Conservation (phyloP, 30 jellyfish, hydroid and myxozoan genomes). For the Chrysaora quinquecirrha region DNA sequence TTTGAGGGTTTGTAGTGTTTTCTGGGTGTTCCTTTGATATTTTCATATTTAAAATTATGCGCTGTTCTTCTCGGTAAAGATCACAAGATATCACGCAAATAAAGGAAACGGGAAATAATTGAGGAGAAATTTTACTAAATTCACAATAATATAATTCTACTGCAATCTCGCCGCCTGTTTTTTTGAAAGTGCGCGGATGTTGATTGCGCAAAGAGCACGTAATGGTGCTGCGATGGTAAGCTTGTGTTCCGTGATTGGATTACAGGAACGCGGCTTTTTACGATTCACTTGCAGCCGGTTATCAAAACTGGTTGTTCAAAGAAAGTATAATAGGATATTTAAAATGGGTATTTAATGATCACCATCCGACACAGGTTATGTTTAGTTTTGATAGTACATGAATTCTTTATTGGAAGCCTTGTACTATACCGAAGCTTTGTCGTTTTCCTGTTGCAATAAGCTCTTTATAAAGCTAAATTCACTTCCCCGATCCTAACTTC, state of each 20-base stretch:
- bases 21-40: too few relatives aligned
- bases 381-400: slow-evolving; percentile 4
- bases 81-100: background rate
- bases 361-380: slow-evolving; percentile 8
- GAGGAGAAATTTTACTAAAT: too few relatives aligned
- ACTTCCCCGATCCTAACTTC: background rate
- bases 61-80: background rate
- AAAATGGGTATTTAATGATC: background rate
- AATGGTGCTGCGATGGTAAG: too few relatives aligned
- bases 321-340: background rate
- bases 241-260: slow-evolving; percentile 1
- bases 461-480: background rate
- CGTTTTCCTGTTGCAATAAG: too few relatives aligned
- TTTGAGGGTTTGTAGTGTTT: too few relatives aligned
- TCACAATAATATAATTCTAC: too few relatives aligned
- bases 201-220: too few relatives aligned
- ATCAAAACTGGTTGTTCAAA: background rate
- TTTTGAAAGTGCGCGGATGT: too few relatives aligned
- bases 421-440: slow-evolving; percentile 1
- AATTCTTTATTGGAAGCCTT: background rate
- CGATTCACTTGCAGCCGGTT: slow-evolving; percentile 1
- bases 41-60: too few relatives aligned
- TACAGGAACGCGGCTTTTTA: background rate
- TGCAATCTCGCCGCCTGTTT: too few relatives aligned
- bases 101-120: background rate